These are phyloP conservation scores for Heliconius aoede DNA, from an alignment of 2,888 invertebrate species.

Conservation along the genomic window DNA sequence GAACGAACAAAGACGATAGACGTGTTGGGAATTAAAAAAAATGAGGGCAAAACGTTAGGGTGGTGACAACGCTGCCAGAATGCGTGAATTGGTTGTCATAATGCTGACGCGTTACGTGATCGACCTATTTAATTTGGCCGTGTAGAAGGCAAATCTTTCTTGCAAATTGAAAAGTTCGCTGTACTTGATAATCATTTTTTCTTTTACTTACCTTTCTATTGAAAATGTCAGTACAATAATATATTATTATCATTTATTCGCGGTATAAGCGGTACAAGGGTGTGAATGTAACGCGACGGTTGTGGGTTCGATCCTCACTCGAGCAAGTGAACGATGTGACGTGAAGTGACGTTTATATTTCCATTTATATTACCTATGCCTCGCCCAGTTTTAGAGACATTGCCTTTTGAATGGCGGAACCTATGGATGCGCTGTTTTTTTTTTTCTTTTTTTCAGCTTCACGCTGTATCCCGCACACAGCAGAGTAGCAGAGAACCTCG, in stretches of 20 bases:
- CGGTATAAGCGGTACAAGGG: too few relatives aligned
- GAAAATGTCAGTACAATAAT: neutral
- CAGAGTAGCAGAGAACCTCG: too few relatives aligned
- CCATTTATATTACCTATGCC: too few relatives aligned
- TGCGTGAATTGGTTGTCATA: constrained; percentile 70
- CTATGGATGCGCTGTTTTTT: neutral
- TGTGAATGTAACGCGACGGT: too few relatives aligned
- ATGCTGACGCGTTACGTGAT: constrained; percentile 72
- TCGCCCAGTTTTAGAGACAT: too few relatives aligned
- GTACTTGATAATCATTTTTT: constrained; percentile 5
- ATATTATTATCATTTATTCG: neutral
- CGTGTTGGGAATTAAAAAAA: constrained; percentile 79
- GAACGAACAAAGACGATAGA: constrained; percentile 73
- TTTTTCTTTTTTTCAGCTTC: too few relatives aligned
- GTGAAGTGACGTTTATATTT: too few relatives aligned
- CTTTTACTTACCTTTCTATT: neutral
- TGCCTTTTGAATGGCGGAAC: neutral
- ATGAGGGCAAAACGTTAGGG: constrained; percentile 65
- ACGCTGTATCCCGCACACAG: too few relatives aligned
- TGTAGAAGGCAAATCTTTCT: constrained; percentile 59
- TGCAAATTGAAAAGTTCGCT: constrained; percentile 42
- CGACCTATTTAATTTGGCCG: constrained; percentile 67
- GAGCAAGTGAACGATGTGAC: too few relatives aligned
- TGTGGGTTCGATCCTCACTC: too few relatives aligned
- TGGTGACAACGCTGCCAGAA: constrained; percentile 67